Evolutionary conservation across 2,888 invertebrate genomes (phyloP), one percentile per base, ranked within the genome.

Genomic region (Ophion ventricosus): DNA sequence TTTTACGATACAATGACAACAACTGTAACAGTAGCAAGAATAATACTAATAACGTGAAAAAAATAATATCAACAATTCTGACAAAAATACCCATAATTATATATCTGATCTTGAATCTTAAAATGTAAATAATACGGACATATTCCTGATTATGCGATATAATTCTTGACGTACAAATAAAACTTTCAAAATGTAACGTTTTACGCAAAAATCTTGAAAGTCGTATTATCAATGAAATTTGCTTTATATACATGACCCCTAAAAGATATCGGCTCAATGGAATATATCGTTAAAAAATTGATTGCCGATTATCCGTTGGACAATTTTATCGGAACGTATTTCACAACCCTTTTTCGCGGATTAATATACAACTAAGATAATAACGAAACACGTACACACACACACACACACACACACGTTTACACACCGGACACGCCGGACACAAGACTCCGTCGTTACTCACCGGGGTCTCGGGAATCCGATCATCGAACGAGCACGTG

Each of bases 401-500:
- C 35, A 35, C 35, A 7, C 8, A 35, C 8, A 35, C 35, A 1
- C 35, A 8, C 8, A 5, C 35, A 35, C 35, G n/a, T n/a, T n/a
- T n/a, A n/a, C n/a, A n/a, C n/a, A n/a, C n/a, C n/a, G n/a, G n/a
- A n/a, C n/a, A n/a, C n/a, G n/a, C 54, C 61, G 23, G 29, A 72
- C 26, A 67, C 57, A 35, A 72, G 76, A 57, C 66, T 29, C 77
- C 74, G 49, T 64, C 54, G 57, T 75, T 66, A 67, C 25, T 69
- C 63, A 40, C n/a, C 63, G 72, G 35, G 43, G 5, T 57, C 77
- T 57, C 57, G 56, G 84, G 80, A 84, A 84, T 84, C 59, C 80
- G 84, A 80, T 80, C 80, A 78, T 80, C 80, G 14, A 67, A 40
- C 67, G 63, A 69, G 64, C 67, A 54, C 61, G 49, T 35, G 80